phyloP scores from a whole-genome alignment of 2,797 vertebrate species.

The Florisuga fusca region DNA sequence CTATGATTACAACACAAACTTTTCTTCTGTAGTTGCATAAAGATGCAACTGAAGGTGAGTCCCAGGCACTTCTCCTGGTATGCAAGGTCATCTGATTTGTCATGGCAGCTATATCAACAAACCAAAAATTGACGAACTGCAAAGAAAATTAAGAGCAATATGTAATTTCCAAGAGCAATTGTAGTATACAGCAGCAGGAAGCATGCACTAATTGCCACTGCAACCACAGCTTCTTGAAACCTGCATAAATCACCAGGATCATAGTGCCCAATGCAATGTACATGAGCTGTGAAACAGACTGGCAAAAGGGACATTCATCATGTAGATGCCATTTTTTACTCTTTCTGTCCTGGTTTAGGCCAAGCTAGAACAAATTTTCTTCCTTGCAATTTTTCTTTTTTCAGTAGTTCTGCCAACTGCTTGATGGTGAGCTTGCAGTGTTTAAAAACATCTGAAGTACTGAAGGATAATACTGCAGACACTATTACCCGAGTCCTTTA shows the following conservation, averaged over 20 bases:
- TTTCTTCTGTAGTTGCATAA: background rate
- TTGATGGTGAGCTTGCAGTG: slow-evolving; percentile 82
- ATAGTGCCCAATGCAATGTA: slow-evolving; percentile 3
- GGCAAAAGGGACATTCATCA: slow-evolving; percentile 28
- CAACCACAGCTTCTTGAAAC: slow-evolving; percentile 71
- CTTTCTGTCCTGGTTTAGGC: background rate
- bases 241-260: slow-evolving; percentile 76
- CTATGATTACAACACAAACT: background rate
- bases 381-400: slow-evolving; percentile 37
- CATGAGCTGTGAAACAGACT: slow-evolving; percentile 21
- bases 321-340: background rate
- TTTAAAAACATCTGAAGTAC: slow-evolving; percentile 89
- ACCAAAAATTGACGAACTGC: slow-evolving; percentile 74
- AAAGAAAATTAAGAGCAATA: slow-evolving; percentile 82
- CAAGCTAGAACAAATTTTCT: too few species aligned
- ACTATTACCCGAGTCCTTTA: slow-evolving; percentile 87
- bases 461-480: slow-evolving; percentile 86
- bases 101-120: slow-evolving; percentile 70
- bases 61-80: slow-evolving; percentile 11
- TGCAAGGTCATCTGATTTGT: slow-evolving; percentile 72
- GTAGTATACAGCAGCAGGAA: slow-evolving; percentile 69
- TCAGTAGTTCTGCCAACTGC: slow-evolving; percentile 66
- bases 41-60: background rate
- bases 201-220: slow-evolving; percentile 74
- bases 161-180: slow-evolving; percentile 80